Percentiles rank a stretch among this genome's conserved stretches.
These are phyloP conservation scores for Clamator glandarius DNA, from an alignment of 2,797 vertebrate species.

Conservation along the genomic window DNA sequence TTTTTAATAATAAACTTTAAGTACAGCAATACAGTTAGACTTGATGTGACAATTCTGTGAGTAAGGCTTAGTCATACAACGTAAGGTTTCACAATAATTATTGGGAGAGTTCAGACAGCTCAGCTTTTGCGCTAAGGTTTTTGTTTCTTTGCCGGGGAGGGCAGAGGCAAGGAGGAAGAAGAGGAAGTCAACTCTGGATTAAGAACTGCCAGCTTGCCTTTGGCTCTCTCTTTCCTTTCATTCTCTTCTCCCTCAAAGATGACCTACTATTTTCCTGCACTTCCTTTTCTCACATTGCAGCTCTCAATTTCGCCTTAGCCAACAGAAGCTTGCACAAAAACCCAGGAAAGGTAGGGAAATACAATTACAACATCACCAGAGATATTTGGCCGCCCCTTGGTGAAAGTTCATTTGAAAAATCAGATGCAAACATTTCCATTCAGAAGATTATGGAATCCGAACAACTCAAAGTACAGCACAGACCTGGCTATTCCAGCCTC, in stretches of 20 bases:
- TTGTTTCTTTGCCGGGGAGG: not conserved
- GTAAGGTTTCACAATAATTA: not conserved
- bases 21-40: not conserved
- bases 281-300: not conserved
- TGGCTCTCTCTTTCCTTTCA: not conserved
- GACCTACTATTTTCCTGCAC: not conserved
- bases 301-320: not conserved
- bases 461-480: not conserved
- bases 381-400: not conserved
- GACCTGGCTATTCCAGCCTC: not conserved
- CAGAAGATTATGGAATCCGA: not conserved
- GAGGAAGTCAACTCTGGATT: not conserved
- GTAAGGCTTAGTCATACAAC: not conserved
- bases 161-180: not conserved
- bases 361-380: not conserved
- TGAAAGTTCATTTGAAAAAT: not conserved
- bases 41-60: not conserved
- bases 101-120: not conserved
- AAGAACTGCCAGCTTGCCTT: not conserved
- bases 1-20: not conserved
- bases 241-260: not conserved
- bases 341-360: not conserved
- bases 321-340: not conserved
- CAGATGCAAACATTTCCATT: not conserved
- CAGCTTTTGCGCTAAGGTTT: not conserved